A percentile compares a stretch with the other conserved stretches of the same genome.
These are phyloP conservation scores for Thomomys bottae DNA, from an alignment of 2,113 vertebrate species.

Conservation along the genomic window DNA sequence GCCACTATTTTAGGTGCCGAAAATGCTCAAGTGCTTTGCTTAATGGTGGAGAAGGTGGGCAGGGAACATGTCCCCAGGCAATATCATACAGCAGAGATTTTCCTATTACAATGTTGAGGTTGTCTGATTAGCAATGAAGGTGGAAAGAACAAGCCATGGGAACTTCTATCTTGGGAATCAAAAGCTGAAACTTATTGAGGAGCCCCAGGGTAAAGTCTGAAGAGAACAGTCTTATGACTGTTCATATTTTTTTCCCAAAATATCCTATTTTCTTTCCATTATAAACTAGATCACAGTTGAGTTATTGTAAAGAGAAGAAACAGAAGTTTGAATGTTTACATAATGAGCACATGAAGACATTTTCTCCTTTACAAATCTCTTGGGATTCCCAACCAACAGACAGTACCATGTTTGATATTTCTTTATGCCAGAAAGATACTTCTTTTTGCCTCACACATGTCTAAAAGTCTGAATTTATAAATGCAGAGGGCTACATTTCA, in stretches of 20 bases:
- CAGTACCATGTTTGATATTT: neutral
- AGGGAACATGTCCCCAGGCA: neutral
- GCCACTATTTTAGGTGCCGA: neutral
- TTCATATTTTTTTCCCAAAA: neutral
- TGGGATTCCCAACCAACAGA: neutral
- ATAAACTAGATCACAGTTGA: neutral
- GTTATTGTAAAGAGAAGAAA: neutral
- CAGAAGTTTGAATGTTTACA: neutral
- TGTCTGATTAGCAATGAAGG: neutral
- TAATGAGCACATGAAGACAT: neutral
- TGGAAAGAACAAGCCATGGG: neutral
- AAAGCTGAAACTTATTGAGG: neutral
- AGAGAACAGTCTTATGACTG: neutral
- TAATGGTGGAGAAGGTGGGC: neutral
- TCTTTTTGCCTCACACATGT: accelerated
- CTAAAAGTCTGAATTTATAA: neutral
- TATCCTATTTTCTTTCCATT: neutral
- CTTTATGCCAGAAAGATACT: neutral
- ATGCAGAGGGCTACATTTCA: neutral
- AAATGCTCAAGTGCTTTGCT: neutral
- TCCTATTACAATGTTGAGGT: accelerated
- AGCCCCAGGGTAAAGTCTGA: neutral
- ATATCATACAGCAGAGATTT: neutral
- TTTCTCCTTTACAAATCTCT: neutral
- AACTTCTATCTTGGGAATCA: neutral